These are phyloP conservation scores for Nomada goodeniana DNA, from an alignment of 2,888 invertebrate genomes.

Conservation along the genomic window DNA sequence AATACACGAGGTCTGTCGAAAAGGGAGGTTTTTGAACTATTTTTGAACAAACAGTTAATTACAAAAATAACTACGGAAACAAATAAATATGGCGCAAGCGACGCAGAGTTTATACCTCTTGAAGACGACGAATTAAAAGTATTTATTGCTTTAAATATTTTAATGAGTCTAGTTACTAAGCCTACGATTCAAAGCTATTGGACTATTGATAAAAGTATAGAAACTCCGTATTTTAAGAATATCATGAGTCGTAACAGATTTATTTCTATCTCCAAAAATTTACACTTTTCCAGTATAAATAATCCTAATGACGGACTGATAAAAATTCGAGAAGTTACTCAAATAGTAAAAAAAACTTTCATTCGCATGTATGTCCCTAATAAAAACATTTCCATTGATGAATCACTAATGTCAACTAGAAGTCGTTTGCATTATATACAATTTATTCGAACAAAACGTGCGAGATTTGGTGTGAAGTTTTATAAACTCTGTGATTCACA, in stretches of 20 bases:
- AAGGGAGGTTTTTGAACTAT: slow-evolving; percentile 51
- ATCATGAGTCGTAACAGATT: slow-evolving; percentile 48
- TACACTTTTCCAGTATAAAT: slow-evolving; percentile 51
- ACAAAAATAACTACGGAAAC: slow-evolving; percentile 45
- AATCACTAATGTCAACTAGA: slow-evolving; percentile 70
- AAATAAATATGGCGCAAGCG: slow-evolving; percentile 47
- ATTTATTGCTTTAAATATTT: slow-evolving; percentile 67
- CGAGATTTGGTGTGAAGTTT: slow-evolving; percentile 71
- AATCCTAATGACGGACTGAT: slow-evolving; percentile 43
- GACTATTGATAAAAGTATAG: slow-evolving; percentile 60
- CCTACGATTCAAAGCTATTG: too few relatives aligned
- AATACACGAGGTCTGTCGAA: slow-evolving; percentile 35
- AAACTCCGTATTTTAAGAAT: slow-evolving; percentile 65
- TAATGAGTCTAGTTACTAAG: slow-evolving; percentile 66
- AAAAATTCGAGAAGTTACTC: slow-evolving; percentile 63
- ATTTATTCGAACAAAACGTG: slow-evolving; percentile 71
- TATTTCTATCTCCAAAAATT: slow-evolving; percentile 33
- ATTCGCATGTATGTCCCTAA: slow-evolving; percentile 54
- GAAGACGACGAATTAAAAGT: slow-evolving; percentile 61
- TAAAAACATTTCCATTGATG: slow-evolving; percentile 63
- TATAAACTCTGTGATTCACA: slow-evolving; percentile 72
- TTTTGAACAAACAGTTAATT: slow-evolving; percentile 51
- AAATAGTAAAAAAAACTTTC: slow-evolving; percentile 58
- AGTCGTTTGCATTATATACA: slow-evolving; percentile 70
- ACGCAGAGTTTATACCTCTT: slow-evolving; percentile 54